phyloP scores from a whole-genome alignment of 2,888 invertebrate genomes.

The Acanthoscelides obtectus region DNA sequence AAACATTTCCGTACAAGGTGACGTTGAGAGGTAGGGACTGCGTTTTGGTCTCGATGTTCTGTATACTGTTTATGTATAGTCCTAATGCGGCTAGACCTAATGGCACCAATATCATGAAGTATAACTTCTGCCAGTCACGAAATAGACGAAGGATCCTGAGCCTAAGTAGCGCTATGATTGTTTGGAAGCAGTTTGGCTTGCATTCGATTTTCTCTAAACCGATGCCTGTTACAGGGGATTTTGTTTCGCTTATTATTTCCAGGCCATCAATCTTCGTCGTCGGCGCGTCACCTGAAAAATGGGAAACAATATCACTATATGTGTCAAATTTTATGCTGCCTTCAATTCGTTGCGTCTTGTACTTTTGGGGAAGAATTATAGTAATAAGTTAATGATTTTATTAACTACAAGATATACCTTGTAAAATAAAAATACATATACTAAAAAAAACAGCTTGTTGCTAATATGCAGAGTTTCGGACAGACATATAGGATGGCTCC shows the following conservation, averaged over 20 bases:
- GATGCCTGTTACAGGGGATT: constrained; percentile 54
- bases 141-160: constrained; percentile 62
- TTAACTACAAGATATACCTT: too few species aligned
- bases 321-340: too few species aligned
- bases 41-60: constrained; percentile 60
- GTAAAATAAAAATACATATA: too few species aligned
- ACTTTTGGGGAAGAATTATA: too few species aligned
- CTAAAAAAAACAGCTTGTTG: too few species aligned
- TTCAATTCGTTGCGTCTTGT: too few species aligned
- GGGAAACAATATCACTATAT: neutral
- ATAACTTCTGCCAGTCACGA: constrained; percentile 61
- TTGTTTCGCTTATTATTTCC: constrained; percentile 48
- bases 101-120: constrained; percentile 70
- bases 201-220: constrained; percentile 61
- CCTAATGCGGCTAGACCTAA: constrained; percentile 64
- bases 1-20: constrained; percentile 56
- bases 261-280: constrained; percentile 44
- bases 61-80: constrained; percentile 58
- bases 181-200: constrained; percentile 58
- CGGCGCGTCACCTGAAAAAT: constrained; percentile 46
- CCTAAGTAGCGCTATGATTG: constrained; percentile 62
- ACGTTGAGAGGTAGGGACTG: constrained; percentile 60
- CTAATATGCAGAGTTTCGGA: too few species aligned
- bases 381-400: too few species aligned
- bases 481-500: too few species aligned